Percentiles rank a stretch among this genome's conserved stretches.
phyloP scores from a whole-genome alignment of 2,888 invertebrate species.

The Thymelicus sylvestris region DNA sequence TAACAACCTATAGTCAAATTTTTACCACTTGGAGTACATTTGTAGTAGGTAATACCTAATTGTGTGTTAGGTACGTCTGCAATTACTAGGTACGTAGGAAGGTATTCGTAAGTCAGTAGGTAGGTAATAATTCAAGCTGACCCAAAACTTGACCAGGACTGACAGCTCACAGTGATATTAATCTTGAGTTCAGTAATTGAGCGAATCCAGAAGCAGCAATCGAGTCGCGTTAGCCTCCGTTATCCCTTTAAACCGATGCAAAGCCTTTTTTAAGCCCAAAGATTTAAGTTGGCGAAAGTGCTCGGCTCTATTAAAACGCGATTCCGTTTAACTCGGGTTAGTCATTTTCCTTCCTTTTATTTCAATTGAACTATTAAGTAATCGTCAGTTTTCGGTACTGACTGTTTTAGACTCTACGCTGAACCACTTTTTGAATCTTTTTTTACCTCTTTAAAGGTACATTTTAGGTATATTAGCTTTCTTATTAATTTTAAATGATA shows the following conservation, averaged over 20 bases:
- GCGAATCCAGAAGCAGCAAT: slow-evolving; percentile 77
- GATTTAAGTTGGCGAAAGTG: slow-evolving; percentile 84
- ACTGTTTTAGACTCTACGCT: neutral
- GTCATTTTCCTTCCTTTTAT: slow-evolving; percentile 38
- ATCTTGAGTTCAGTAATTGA: slow-evolving; percentile 79
- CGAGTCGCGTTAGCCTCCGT: slow-evolving; percentile 74
- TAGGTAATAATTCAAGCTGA: slow-evolving; percentile 24
- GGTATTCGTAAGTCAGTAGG: too few relatives aligned
- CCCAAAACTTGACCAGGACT: slow-evolving; percentile 44
- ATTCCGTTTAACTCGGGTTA: slow-evolving; percentile 64
- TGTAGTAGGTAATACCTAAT: too few relatives aligned
- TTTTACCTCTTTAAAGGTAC: too few relatives aligned
- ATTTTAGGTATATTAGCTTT: too few relatives aligned
- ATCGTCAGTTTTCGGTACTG: neutral
- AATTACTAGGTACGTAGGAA: too few relatives aligned
- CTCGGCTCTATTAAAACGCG: slow-evolving; percentile 80
- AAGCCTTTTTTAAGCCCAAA: slow-evolving; percentile 84
- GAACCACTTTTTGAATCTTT: too few relatives aligned
- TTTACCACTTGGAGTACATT: too few relatives aligned
- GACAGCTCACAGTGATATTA: slow-evolving; percentile 57
- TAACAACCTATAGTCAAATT: too few relatives aligned
- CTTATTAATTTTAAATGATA: too few relatives aligned
- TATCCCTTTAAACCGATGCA: slow-evolving; percentile 83
- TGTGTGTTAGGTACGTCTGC: too few relatives aligned
- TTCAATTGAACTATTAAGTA: slow-evolving; percentile 40